Percentiles rank a stretch among this genome's conserved stretches.
Conservation (phyloP, 2,797 vertebrate genomes). For the Hapalemur alaotrensis region DNA sequence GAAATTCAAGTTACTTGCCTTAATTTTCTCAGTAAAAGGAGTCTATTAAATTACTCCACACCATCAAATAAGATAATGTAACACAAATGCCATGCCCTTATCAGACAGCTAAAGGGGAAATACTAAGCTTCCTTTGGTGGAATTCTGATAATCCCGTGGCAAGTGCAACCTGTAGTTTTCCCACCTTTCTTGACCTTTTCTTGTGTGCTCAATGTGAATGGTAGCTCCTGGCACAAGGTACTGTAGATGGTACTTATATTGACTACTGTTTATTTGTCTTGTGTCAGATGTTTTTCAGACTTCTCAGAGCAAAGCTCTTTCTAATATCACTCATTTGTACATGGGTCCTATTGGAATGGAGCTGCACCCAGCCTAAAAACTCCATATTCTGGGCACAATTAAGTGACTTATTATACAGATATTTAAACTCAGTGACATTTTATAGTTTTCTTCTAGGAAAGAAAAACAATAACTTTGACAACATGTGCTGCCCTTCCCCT, state of each 20-base stretch:
- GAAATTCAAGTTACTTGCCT: constrained; percentile 15
- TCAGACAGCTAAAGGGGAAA: constrained; percentile 21
- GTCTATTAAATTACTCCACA: constrained; percentile 32
- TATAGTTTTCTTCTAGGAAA: not conserved
- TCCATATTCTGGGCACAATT: not conserved
- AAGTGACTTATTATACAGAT: not conserved
- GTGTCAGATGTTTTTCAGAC: not conserved
- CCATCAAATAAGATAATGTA: constrained; percentile 51
- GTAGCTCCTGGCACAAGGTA: not conserved
- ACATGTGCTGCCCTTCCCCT: not conserved
- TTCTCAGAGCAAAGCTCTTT: not conserved
- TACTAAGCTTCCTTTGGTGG: not conserved
- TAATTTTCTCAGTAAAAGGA: constrained; percentile 43
- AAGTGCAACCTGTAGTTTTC: not conserved
- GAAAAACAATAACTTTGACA: not conserved
- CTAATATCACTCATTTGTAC: not conserved
- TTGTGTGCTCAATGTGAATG: not conserved
- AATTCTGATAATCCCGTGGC: not conserved
- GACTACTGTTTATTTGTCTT: not conserved
- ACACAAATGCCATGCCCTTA: constrained; percentile 46
- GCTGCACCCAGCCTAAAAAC: not conserved
- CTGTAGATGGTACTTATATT: not conserved
- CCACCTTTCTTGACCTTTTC: not conserved
- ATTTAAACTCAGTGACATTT: constrained; percentile 11
- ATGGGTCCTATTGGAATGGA: not conserved